These are phyloP conservation scores for Ptiloglossa arizonensis DNA, from an alignment of 1,140 invertebrate species.

Conservation along the genomic window DNA sequence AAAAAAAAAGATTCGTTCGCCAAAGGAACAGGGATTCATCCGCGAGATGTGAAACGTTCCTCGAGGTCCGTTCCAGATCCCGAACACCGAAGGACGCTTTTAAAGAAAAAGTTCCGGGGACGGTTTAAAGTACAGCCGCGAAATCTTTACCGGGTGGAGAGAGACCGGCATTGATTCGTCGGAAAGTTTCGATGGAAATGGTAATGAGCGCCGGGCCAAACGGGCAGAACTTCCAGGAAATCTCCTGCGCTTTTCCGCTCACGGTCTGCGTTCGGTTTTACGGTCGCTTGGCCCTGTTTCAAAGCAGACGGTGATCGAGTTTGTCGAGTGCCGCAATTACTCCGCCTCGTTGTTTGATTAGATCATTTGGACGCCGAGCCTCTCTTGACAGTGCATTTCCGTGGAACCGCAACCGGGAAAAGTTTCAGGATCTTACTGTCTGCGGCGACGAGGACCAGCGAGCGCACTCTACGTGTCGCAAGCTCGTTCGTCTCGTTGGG, in stretches of 20 bases:
- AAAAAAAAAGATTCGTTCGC: neutral
- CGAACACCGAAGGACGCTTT: neutral
- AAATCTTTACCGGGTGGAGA: neutral
- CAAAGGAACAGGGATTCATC: neutral
- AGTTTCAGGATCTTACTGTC: too few species aligned
- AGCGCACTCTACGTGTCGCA: too few species aligned
- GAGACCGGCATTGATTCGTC: slow-evolving; percentile 34
- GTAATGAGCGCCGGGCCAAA: slow-evolving; percentile 34
- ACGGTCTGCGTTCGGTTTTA: neutral
- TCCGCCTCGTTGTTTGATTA: neutral
- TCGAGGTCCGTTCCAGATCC: too few species aligned
- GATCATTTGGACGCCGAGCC: neutral
- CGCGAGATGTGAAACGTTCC: too few species aligned
- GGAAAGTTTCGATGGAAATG: slow-evolving; percentile 56
- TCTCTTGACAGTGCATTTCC: neutral
- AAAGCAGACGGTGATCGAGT: slow-evolving; percentile 14
- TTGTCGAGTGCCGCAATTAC: slow-evolving; percentile 6
- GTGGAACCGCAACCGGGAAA: too few species aligned
- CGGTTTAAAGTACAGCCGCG: slow-evolving; percentile 11
- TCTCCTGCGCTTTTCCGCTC: neutral
- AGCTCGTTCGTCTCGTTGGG: too few species aligned
- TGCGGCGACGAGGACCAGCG: too few species aligned
- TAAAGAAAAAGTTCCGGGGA: neutral
- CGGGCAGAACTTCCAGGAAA: slow-evolving; percentile 23
- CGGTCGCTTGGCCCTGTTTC: neutral